Base-by-base conservation (phyloP, 2,888 invertebrate genomes). In the Ormyrus rosae region DNA sequence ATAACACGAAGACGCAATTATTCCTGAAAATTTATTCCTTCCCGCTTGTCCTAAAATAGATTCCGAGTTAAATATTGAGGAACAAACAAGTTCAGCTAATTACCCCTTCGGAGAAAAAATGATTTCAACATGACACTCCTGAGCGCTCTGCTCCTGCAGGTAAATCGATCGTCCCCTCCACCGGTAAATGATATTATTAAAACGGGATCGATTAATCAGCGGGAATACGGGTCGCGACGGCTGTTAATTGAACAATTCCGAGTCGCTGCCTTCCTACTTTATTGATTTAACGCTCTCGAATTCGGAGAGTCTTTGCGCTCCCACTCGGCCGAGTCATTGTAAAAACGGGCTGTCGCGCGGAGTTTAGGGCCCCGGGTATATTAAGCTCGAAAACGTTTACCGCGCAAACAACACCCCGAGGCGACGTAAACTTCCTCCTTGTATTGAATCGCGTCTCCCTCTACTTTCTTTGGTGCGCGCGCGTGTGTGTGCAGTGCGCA, bases 141-240 rank as follows among this genome's bases (percentile, higher is more conserved):
- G 3, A 34, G 4, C 34, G 34, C 34, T 34, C 34, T 34, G 34
- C 34, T 34, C 34, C 34, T 34, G 34, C 34, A 34, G 34, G 34
- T 34, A 34, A 4, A 34, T 34, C 34, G 34, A 34, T 34, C 5
- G 46, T 9, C 65, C 10, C 13, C 50, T 51, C 11, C 51, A 51
- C 50, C 50, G 3, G 45, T 8, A 50, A 65, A 65, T 65, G 48
- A 65, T 10, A 50, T 65, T 65, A 65, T 65, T 65, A 65, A 65
- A 65, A 65, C 65, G 9, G 34, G 48, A 65, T 65, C 65, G 65
- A 65, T 65, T 65, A 2, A 50, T 13, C 11, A 45, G 46, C 10
- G 63, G 46, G 63, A 63, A 63, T 63, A 45, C 2, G 65, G 50
- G 13, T 13, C 13, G 34, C 13, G 34, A 4, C 34, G 34, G 34